A percentile compares a stretch with the other conserved stretches of the same genome.
Conservation (phyloP, 2,888 invertebrate species). For the Empis stercorea region DNA sequence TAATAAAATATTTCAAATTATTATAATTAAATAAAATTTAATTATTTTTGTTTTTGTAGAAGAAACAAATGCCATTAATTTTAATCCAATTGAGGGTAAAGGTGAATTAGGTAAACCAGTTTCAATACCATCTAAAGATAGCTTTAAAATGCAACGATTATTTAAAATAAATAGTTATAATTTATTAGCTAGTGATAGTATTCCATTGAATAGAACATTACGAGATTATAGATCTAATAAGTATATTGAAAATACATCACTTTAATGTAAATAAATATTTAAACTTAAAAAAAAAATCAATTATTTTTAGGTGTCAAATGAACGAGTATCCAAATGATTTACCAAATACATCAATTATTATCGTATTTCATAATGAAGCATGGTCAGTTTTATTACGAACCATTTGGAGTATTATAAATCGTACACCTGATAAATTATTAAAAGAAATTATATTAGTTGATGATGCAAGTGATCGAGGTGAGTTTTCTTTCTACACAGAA, state of each 20-base stretch:
- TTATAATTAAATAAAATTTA: no score
- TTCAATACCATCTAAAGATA: constrained; percentile 57
- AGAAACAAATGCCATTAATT: constrained; percentile 57
- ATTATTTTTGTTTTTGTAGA: no score
- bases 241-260: no score
- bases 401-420: constrained; percentile 82
- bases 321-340: constrained; percentile 46
- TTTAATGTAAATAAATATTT: no score
- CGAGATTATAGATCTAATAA: constrained; percentile 73
- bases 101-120: constrained; percentile 74
- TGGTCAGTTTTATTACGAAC: constrained; percentile 95
- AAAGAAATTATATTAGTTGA: constrained; percentile 80
- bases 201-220: constrained; percentile 69
- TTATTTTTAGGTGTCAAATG: constrained; percentile 51
- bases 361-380: constrained; percentile 98
- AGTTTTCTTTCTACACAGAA: no score
- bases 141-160: constrained; percentile 62
- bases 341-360: constrained; percentile 81
- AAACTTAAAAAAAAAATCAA: no score
- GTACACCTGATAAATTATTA: constrained; percentile 67
- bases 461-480: constrained; percentile 77
- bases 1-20: constrained; percentile 1
- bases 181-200: constrained; percentile 74
- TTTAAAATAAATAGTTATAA: constrained; percentile 80
- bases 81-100: constrained; percentile 56